A percentile compares a stretch with the other conserved stretches of the same genome.
phyloP scores from a whole-genome alignment of 2,888 invertebrate genomes.

The Taphrorychus bicolor region DNA sequence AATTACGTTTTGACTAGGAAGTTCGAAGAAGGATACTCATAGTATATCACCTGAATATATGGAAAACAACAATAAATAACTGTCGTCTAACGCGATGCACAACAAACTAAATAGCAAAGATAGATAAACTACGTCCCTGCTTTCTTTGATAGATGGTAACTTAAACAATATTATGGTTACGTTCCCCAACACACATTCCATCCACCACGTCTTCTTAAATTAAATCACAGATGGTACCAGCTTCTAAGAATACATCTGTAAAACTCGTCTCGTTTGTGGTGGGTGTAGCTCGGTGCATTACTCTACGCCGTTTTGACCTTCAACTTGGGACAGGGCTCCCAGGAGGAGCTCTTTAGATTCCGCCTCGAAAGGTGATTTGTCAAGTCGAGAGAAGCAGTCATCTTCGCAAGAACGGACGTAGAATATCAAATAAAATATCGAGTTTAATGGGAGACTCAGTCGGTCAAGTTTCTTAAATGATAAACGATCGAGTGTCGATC shows the following conservation, averaged over 20 bases:
- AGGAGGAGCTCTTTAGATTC: constrained; percentile 1
- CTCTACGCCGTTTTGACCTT: constrained; percentile 6
- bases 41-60: no score
- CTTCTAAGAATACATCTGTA: constrained; percentile 11
- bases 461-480: neutral
- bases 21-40: no score
- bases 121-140: neutral
- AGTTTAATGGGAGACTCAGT: neutral
- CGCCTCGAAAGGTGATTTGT: constrained; percentile 6
- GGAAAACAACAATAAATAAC: no score
- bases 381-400: neutral
- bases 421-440: neutral
- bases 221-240: constrained; percentile 8
- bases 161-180: constrained; percentile 7
- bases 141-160: neutral
- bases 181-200: constrained; percentile 3
- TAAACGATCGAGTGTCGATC: neutral
- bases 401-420: neutral
- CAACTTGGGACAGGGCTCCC: constrained; percentile 12
- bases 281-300: constrained; percentile 7
- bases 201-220: constrained; percentile 9
- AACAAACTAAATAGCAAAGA: no score
- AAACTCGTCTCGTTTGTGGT: constrained; percentile 4
- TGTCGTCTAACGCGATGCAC: no score
- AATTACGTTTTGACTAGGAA: no score